These are phyloP conservation scores for Meloidogyne floridensis DNA, from an alignment of 1,140 invertebrate genomes.

Conservation along the genomic window DNA sequence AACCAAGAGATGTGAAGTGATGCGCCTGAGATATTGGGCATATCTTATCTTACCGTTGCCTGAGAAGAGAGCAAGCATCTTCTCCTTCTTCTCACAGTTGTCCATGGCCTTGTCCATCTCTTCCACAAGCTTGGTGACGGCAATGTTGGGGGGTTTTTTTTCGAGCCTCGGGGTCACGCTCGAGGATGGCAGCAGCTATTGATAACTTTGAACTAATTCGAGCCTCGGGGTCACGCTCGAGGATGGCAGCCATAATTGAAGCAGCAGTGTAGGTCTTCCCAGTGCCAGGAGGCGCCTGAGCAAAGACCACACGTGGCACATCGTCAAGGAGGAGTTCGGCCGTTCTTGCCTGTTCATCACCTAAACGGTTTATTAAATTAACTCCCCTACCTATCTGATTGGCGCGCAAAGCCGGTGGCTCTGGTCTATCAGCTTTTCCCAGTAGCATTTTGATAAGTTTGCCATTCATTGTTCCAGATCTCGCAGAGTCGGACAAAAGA, in stretches of 20 bases:
- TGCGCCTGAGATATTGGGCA: neutral
- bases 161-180: neutral
- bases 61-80: conserved; percentile 11
- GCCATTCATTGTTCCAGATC: neutral
- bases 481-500: neutral
- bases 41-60: conserved; percentile 1
- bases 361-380: neutral
- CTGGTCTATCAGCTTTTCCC: neutral
- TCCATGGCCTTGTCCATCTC: neutral
- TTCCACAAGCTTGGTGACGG: conserved; percentile 2
- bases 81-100: neutral
- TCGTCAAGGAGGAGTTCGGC: neutral
- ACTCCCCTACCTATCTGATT: neutral
- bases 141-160: conserved; percentile 14
- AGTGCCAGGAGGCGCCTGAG: neutral
- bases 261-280: conserved; percentile 7
- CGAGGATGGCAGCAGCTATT: conserved; percentile 2
- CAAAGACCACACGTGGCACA: neutral
- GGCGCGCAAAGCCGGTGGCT: neutral
- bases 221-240: neutral
- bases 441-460: conserved; percentile 3
- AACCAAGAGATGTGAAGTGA: neutral
- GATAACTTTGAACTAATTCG: too few species aligned
- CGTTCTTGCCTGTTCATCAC: neutral
- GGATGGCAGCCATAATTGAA: conserved; percentile 8